Evolutionary conservation across 23 tunicate species (phyloP).

Genomic region (Trididemnum miniatum): DNA sequence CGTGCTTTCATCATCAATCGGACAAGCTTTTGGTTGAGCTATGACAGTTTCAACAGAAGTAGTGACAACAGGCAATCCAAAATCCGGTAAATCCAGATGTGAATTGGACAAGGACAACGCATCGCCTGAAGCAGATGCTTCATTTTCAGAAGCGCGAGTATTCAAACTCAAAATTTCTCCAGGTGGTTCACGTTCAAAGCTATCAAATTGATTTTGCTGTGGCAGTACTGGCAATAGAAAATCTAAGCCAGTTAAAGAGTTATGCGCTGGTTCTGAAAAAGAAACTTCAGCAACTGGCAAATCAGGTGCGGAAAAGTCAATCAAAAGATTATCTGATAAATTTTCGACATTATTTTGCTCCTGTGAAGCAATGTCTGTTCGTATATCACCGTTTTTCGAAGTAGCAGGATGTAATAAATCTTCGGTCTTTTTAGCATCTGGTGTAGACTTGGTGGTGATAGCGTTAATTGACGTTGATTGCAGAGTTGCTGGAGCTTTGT

Average conservation of each 20-base stretch:
- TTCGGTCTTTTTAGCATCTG: too few species aligned
- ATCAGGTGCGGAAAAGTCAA: conserved; percentile 29
- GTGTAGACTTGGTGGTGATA: too few species aligned
- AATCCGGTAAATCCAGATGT: not conserved
- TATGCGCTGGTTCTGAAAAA: too few species aligned
- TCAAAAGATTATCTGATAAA: conserved; percentile 11
- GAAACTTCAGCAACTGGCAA: not conserved
- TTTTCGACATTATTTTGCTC: too few species aligned
- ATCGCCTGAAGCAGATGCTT: not conserved
- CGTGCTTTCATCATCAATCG: not conserved
- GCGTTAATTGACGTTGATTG: too few species aligned
- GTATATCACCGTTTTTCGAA: too few species aligned
- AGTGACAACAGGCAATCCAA: not conserved
- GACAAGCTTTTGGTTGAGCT: not conserved
- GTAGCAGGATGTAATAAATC: too few species aligned
- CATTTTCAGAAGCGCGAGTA: not conserved
- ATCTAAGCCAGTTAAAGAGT: conserved; percentile 15
- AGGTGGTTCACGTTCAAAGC: not conserved
- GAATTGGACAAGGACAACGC: not conserved
- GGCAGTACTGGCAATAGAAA: conserved; percentile 27
- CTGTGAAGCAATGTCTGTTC: too few species aligned
- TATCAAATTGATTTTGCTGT: conserved; percentile 5
- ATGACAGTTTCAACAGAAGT: not conserved
- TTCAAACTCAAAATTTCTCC: too few species aligned
- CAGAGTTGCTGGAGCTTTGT: too few species aligned